Conservation (phyloP, 2,888 invertebrate genomes). For the Patella depressa region DNA sequence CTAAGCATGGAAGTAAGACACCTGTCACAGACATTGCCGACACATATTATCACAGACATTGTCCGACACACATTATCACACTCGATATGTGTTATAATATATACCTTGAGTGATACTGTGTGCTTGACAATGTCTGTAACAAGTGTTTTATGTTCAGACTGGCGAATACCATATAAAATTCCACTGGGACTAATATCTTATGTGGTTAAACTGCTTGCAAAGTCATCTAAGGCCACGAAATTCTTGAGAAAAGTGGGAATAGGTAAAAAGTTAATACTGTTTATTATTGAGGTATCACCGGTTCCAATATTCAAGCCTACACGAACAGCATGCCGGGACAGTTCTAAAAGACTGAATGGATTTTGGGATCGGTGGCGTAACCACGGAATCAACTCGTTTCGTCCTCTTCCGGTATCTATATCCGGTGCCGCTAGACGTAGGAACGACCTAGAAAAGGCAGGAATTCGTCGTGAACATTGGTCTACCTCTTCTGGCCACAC, state of each 20-base stretch:
- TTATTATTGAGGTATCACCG: constrained; percentile 54
- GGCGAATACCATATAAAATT: too few relatives aligned
- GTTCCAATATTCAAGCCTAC: constrained; percentile 49
- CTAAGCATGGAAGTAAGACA: too few relatives aligned
- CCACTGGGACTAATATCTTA: too few relatives aligned
- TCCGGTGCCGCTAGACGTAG: constrained; percentile 55
- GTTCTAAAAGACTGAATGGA: constrained; percentile 50
- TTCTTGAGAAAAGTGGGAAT: constrained; percentile 50
- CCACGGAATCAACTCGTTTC: constrained; percentile 52
- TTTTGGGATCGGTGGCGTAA: constrained; percentile 45
- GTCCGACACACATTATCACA: too few relatives aligned
- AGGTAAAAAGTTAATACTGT: constrained; percentile 49
- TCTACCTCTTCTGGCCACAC: constrained; percentile 57
- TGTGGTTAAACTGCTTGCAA: constrained; percentile 18
- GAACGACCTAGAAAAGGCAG: constrained; percentile 61
- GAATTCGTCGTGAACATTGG: constrained; percentile 56
- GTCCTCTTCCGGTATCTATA: constrained; percentile 45
- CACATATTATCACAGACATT: too few relatives aligned
- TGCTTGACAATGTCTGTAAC: too few relatives aligned
- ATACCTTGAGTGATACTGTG: too few relatives aligned
- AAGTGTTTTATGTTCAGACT: too few relatives aligned
- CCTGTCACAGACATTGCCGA: too few relatives aligned
- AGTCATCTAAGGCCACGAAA: constrained; percentile 54
- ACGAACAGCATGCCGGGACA: constrained; percentile 53
- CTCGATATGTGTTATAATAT: too few relatives aligned